These are phyloP conservation scores for Keiferia lycopersicella DNA, from an alignment of 2,888 invertebrate species.

Conservation along the genomic window DNA sequence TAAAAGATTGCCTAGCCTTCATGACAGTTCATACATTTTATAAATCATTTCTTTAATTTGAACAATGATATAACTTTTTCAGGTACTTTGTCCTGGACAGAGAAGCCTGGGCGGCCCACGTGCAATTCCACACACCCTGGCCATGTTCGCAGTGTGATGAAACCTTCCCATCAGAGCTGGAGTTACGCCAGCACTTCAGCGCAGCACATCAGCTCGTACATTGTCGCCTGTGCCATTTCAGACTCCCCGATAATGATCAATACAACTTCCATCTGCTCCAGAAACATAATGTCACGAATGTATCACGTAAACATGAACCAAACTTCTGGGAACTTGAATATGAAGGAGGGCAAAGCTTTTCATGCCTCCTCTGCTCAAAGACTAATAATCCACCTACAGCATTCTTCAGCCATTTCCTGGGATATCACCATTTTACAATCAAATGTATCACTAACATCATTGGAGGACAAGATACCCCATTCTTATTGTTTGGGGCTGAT, in stretches of 20 bases:
- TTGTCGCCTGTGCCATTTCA: constrained; percentile 70
- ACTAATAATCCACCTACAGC: constrained; percentile 49
- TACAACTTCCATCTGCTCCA: constrained; percentile 66
- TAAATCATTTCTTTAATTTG: too few species aligned
- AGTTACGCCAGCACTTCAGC: constrained; percentile 60
- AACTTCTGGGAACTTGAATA: constrained; percentile 62
- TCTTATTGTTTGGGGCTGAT: constrained; percentile 66
- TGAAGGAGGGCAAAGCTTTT: constrained; percentile 54
- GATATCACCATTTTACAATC: constrained; percentile 70
- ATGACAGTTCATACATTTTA: too few species aligned
- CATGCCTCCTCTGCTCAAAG: constrained; percentile 67
- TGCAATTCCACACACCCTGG: constrained; percentile 71
- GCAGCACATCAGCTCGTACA: constrained; percentile 63
- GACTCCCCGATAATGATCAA: constrained; percentile 62
- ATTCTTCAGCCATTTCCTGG: constrained; percentile 73
- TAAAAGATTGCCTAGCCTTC: neutral
- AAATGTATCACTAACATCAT: constrained; percentile 68
- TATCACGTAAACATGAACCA: constrained; percentile 55
- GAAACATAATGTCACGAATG: constrained; percentile 67
- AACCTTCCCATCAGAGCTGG: constrained; percentile 56
- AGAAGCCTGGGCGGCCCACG: constrained; percentile 62
- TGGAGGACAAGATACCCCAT: constrained; percentile 63
- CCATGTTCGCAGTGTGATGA: constrained; percentile 72
- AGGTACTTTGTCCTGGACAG: constrained; percentile 73
- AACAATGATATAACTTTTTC: too few species aligned